These are phyloP conservation scores for Glareola pratincola DNA, from an alignment of 2,113 vertebrate genomes.

Conservation along the genomic window DNA sequence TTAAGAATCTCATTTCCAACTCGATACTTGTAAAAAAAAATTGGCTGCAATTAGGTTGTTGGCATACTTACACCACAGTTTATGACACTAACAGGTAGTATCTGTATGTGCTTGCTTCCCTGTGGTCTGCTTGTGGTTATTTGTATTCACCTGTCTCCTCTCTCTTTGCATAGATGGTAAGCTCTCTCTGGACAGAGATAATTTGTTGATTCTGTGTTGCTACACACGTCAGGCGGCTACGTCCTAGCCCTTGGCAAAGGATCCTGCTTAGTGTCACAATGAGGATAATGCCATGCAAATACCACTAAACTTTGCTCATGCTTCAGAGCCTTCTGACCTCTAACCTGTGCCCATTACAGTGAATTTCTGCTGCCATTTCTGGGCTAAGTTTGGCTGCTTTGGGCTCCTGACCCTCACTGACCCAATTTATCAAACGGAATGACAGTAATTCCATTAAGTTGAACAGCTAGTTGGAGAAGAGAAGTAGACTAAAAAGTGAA, in stretches of 20 bases:
- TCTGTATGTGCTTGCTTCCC: not conserved
- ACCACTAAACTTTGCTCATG: not conserved
- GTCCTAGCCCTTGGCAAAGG: not conserved
- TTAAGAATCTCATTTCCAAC: not conserved
- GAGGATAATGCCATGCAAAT: constrained; percentile 23
- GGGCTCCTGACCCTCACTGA: not conserved
- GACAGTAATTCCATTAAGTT: constrained; percentile 21
- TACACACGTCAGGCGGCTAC: fast-evolving
- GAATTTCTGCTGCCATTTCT: constrained; percentile 22
- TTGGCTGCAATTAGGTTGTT: not conserved
- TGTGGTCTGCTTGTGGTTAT: not conserved
- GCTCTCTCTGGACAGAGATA: not conserved
- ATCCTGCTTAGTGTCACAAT: not conserved
- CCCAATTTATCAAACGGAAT: not conserved
- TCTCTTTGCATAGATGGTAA: not conserved
- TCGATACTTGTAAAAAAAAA: not conserved
- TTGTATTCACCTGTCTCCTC: not conserved
- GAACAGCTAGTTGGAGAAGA: not conserved
- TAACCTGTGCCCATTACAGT: not conserved
- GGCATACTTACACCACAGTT: not conserved
- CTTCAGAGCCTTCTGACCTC: not conserved
- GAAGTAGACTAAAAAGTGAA: not conserved
- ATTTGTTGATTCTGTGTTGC: not conserved
- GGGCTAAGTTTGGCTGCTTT: not conserved
- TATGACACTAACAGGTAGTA: not conserved